Evolutionary conservation across 2,113 vertebrate genomes (phyloP).

Genomic region (Onychorhynchus coronatus): DNA sequence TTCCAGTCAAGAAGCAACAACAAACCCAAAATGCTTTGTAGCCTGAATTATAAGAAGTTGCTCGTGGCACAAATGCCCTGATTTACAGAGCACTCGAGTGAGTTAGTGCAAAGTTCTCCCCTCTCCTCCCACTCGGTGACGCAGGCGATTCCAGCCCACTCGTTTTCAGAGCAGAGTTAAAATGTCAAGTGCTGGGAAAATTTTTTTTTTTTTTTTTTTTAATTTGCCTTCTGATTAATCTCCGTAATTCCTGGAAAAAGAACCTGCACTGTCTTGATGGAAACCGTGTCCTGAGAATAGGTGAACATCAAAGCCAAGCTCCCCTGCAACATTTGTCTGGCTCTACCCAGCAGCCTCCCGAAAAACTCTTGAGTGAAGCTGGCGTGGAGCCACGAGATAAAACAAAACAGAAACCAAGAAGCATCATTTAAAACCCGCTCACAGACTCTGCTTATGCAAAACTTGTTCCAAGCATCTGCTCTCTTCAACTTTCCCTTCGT

Average conservation of each 20-base stretch:
- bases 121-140: slow-evolving; percentile 43
- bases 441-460: neutral
- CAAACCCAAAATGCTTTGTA: neutral
- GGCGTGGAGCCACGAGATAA: neutral
- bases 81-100: neutral
- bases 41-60: neutral
- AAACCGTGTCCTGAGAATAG: neutral
- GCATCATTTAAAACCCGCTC: neutral
- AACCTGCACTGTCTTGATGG: neutral
- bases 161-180: neutral
- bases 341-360: neutral
- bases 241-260: neutral
- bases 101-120: slow-evolving; percentile 11
- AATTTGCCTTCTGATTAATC: slow-evolving; percentile 24
- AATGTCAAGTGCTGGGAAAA: slow-evolving; percentile 48
- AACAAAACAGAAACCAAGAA: slow-evolving; percentile 22
- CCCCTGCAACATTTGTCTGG: neutral
- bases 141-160: slow-evolving; percentile 51
- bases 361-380: neutral
- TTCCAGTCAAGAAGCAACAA: neutral
- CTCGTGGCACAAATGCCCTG: slow-evolving; percentile 4
- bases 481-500: slow-evolving; percentile 11
- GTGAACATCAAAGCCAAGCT: neutral
- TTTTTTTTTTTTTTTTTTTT: neutral
- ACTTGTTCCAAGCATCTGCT: slow-evolving; percentile 37